Conservation (phyloP, 2,797 vertebrate species). For the Microctenopoma stevenorrisi region DNA sequence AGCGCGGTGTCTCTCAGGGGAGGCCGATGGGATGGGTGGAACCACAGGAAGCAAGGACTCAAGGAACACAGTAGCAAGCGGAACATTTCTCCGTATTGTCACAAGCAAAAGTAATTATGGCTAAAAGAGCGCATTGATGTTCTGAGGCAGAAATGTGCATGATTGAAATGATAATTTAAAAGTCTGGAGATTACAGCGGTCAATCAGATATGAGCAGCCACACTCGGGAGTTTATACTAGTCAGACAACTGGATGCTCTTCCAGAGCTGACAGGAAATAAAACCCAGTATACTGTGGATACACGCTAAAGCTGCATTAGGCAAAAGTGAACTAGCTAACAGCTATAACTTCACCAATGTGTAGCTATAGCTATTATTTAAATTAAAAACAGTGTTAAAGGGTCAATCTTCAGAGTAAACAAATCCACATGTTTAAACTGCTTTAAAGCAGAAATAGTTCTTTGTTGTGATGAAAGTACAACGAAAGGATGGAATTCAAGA, state of each 20-base stretch:
- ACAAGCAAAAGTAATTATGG: conserved; percentile 20
- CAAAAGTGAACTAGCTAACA: too few relatives aligned
- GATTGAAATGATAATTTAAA: conserved; percentile 25
- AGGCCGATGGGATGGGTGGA: conserved; percentile 50
- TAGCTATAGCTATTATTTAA: too few relatives aligned
- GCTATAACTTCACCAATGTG: too few relatives aligned
- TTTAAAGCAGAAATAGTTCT: not conserved
- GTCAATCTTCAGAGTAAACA: too few relatives aligned
- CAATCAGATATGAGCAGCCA: conserved; percentile 19
- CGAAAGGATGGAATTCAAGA: not conserved
- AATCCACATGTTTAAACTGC: too few relatives aligned
- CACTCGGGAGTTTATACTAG: not conserved
- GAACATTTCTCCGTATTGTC: conserved; percentile 23
- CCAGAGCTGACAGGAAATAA: conserved; percentile 31
- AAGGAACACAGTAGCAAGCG: conserved; percentile 41
- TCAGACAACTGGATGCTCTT: conserved; percentile 32
- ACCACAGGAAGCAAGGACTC: conserved; percentile 47
- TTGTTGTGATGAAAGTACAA: not conserved
- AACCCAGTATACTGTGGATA: conserved; percentile 16
- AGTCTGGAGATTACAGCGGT: conserved; percentile 1
- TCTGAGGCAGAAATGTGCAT: conserved; percentile 10
- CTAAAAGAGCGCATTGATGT: conserved; percentile 8
- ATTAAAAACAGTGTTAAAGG: too few relatives aligned
- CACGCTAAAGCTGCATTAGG: conserved; percentile 29
- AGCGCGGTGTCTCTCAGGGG: conserved; percentile 38